Base-by-base conservation (phyloP, 1,140 invertebrate genomes). In the Drosophila chauvacae region DNA sequence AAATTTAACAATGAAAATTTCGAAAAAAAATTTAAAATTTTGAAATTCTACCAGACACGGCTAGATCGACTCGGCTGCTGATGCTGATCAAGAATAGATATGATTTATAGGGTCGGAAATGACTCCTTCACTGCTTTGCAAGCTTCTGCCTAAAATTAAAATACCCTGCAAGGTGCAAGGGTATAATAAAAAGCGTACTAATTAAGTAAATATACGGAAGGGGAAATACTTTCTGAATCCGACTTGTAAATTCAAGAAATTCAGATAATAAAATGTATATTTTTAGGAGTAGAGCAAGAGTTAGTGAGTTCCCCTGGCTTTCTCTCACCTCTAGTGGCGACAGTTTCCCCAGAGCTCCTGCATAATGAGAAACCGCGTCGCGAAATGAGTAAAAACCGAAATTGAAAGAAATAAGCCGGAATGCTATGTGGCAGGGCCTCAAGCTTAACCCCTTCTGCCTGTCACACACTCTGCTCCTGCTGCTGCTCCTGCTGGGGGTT, bases 291-390 rank as follows among this genome's bases (percentile, higher is more conserved):
- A 20, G 30, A 10, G 30, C 30, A 4, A 13, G 3, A 16, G 13
- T 16, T 9, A 6, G 16, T 37, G 11, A 7, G 13, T 23, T 10
- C 20, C 18, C 1, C 0, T 23, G 0, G 6, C 0, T n/a, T 37
- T 56, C 16, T 39, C 53, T 55, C 53, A 56, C 35, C 53, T 56
- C 53, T 56, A 39, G 20, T 55, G 51, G 20, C 4, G 13, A 11
- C 35, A 41, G 23, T 35, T 42, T 64, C 18, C 20, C 11, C 3
- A 6, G 16, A 20, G 16, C 20, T 18, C 61, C 57, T 77, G 84
- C 80, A 80, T 87, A 87, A 88, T 87, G 84, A 88, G 77, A 87
- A 87, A 70, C 85, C 58, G 51, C 74, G 35, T 39, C 35, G 58
- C 51, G 58, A 74, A 84, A 82, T 84, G 79, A 80, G 64, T 59